A percentile compares a stretch with the other conserved stretches of the same genome.
Conservation (phyloP, 2,888 invertebrate genomes). For the Alviniconcha strummeri region DNA sequence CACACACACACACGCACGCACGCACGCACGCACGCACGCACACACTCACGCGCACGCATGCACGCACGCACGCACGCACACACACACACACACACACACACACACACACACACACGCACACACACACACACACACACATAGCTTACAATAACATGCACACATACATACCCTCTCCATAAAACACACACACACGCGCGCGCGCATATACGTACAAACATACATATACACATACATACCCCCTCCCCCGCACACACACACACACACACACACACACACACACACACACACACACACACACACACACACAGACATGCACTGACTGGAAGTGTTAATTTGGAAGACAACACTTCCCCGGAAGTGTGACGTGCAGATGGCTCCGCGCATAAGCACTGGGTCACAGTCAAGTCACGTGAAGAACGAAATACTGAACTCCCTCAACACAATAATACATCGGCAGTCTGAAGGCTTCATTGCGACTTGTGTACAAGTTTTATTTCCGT, state of each 20-base stretch:
- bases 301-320: background rate
- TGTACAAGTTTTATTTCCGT: too few relatives aligned
- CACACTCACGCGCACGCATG: background rate
- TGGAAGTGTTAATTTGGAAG: too few relatives aligned
- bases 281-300: background rate
- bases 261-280: background rate
- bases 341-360: too few relatives aligned
- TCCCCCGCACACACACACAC: constrained; percentile 1
- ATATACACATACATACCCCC: too few relatives aligned
- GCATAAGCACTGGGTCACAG: too few relatives aligned
- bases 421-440: too few relatives aligned
- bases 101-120: background rate
- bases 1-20: background rate
- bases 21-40: constrained; percentile 6
- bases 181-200: background rate
- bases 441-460: too few relatives aligned
- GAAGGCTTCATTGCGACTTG: too few relatives aligned
- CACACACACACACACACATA: background rate
- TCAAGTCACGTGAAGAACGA: background rate
- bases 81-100: constrained; percentile 9
- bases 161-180: background rate
- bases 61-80: background rate
- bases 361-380: too few relatives aligned
- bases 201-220: too few relatives aligned
- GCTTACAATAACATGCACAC: constrained; percentile 3